A percentile compares a stretch with the other conserved stretches of the same genome.
Conservation (phyloP, 2,797 vertebrate species). For the Poeciliopsis presidionis region DNA sequence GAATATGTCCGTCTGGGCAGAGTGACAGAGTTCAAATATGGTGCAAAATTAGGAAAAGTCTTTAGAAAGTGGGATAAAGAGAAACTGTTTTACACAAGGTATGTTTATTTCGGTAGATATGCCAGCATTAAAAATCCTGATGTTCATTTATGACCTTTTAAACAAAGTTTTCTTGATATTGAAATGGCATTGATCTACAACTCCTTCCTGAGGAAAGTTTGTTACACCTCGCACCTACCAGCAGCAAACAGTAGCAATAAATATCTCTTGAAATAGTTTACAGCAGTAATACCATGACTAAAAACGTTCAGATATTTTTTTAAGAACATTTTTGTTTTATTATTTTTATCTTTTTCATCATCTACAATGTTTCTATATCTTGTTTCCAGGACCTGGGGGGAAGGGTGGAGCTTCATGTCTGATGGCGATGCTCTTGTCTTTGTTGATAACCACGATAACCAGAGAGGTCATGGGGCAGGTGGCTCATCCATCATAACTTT, state of each 20-base stretch:
- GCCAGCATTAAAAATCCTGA: neutral
- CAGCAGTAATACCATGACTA: neutral
- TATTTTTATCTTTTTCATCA: neutral
- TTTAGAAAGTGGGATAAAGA: conserved; percentile 91
- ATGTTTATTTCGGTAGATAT: conserved; percentile 26
- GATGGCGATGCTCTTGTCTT: conserved; percentile 87
- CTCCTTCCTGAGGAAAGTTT: neutral
- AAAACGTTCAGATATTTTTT: neutral
- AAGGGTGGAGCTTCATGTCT: conserved; percentile 93
- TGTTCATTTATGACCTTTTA: neutral
- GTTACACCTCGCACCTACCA: neutral
- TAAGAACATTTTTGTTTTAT: neutral
- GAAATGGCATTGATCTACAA: neutral
- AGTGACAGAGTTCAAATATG: conserved; percentile 95
- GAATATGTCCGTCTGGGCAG: conserved; percentile 87
- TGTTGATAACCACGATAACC: conserved; percentile 95
- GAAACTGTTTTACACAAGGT: conserved; percentile 90
- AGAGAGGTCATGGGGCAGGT: conserved; percentile 91
- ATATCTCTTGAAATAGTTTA: neutral
- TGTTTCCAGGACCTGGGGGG: conserved; percentile 89
- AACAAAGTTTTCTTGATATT: neutral
- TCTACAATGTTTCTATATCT: neutral
- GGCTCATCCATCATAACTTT: conserved; percentile 89
- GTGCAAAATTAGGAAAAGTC: conserved; percentile 86
- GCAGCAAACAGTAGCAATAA: neutral